Evolutionary conservation across 2,797 vertebrate genomes (phyloP), one percentile per base, ranked within the genome.

Genomic region (Pseudomugil gertrudae): DNA sequence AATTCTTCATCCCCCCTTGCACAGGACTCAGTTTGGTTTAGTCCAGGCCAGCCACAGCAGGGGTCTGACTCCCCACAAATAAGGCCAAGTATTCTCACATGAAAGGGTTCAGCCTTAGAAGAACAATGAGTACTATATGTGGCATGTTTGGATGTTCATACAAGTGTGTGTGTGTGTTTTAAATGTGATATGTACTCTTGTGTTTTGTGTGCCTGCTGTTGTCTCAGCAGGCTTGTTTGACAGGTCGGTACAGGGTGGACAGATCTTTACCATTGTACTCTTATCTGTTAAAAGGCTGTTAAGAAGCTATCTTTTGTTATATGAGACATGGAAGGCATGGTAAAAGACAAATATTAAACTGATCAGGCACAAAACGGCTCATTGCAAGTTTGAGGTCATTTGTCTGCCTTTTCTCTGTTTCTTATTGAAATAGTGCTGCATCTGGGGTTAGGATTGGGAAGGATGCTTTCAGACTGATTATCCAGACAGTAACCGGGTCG

Each of bases 81-180:
- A 84, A 80, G 82, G 80, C 83, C 86, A 84, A 86, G 56, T 63
- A 74, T 75, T 75, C 72, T 76, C 64, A 88, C 79, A 87, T 85
- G 71, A 88, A 87, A 83, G 69, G 74, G 63, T 77, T 56, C 57
- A 81, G 71, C 70, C 69, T 74, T 23, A 17, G 57, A 80, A 72
- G 80, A 87, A 77, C 76, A 83, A 84, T 80, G 75, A 64, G 21
- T 26, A n/a, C 10, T 35, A 50, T 47, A 45, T 69, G 74, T 48
- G 30, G 38, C 64, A 38, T 54, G 52, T 52, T 27, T 61, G 62
- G 53, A 17, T 59, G 23, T 57, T 55, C 51, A 50, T 45, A 38
- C 40, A 60, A 19, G 21, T 10, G 21, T 63, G 11, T 33, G 7
- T 52, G 38, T 40, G 3, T 63, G 10, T 66, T 51, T 51, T 68